phyloP scores from a whole-genome alignment of 2,888 invertebrate species.

The Dilophus febrilis region DNA sequence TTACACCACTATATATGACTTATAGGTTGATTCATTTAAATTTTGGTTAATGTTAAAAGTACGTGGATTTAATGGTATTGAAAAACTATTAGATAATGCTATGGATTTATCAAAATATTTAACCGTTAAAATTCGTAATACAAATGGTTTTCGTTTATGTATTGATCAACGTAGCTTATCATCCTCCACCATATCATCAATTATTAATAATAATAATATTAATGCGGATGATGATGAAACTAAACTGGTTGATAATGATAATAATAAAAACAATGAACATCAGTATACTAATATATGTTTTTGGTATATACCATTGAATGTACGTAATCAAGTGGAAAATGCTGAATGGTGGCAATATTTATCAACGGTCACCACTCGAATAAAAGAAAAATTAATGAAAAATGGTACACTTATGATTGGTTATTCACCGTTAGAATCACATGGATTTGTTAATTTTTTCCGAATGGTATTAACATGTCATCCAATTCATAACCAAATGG shows the following conservation, averaged over 20 bases:
- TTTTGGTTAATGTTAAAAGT: conserved; percentile 88
- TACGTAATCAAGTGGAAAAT: conserved; percentile 26
- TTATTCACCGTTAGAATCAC: conserved; percentile 47
- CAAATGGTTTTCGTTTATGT: conserved; percentile 45
- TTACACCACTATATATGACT: too few relatives aligned
- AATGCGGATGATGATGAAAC: too few relatives aligned
- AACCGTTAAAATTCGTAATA: conserved; percentile 31
- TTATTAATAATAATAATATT: too few relatives aligned
- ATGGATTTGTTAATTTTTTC: conserved; percentile 54
- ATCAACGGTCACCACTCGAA: conserved; percentile 40
- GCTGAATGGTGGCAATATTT: conserved; percentile 35
- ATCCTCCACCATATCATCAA: too few relatives aligned
- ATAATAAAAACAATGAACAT: conserved; percentile 19
- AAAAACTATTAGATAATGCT: conserved; percentile 42
- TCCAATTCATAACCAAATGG: conserved; percentile 37
- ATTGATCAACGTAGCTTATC: too few relatives aligned
- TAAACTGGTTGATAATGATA: too few relatives aligned
- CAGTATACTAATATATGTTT: conserved; percentile 80
- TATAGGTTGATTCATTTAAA: conserved; percentile 72
- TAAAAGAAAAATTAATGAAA: conserved; percentile 50
- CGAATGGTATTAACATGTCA: conserved; percentile 58
- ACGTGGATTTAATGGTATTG: conserved; percentile 45
- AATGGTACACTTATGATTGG: conserved; percentile 56
- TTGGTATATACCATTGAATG: conserved; percentile 59
- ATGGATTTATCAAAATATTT: conserved; percentile 45